These are phyloP conservation scores for Papilio demoleus DNA, from an alignment of 2,888 invertebrate species.

Conservation along the genomic window DNA sequence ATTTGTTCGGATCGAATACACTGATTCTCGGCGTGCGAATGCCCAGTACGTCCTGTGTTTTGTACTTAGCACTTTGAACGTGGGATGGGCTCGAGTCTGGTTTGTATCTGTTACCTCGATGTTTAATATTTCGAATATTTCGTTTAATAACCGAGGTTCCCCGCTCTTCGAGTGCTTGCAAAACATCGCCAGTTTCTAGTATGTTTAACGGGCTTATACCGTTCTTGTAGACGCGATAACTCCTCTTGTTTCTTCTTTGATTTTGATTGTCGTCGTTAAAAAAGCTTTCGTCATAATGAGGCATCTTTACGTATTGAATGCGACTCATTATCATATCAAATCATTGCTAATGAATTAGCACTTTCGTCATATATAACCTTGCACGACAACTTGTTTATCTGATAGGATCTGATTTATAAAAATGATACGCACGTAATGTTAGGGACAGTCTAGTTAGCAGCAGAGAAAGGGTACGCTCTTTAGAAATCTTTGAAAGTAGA, in stretches of 20 bases:
- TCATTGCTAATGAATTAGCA: conserved; percentile 31
- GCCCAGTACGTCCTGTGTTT: conserved; percentile 69
- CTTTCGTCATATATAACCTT: conserved; percentile 8
- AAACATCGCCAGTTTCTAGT: conserved; percentile 65
- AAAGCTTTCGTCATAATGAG: conserved; percentile 81
- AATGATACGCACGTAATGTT: conserved; percentile 32
- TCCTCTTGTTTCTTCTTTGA: conserved; percentile 78
- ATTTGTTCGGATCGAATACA: conserved; percentile 69
- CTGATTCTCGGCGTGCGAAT: conserved; percentile 72
- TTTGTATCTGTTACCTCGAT: conserved; percentile 65
- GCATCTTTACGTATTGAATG: conserved; percentile 64
- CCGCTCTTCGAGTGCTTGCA: conserved; percentile 70
- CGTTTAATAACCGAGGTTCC: conserved; percentile 74
- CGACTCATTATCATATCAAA: conserved; percentile 44
- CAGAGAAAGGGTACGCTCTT: conserved; percentile 69
- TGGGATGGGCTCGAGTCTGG: conserved; percentile 53
- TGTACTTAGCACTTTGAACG: conserved; percentile 54
- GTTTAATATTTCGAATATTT: conserved; percentile 74
- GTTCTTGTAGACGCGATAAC: conserved; percentile 79
- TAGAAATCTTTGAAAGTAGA: conserved; percentile 75
- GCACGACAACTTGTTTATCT: neutral
- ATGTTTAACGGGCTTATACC: conserved; percentile 66
- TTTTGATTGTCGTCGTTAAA: conserved; percentile 77
- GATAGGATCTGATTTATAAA: conserved; percentile 10
- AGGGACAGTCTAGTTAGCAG: conserved; percentile 43